Evolutionary conservation across 2,113 vertebrate species (phyloP).

Genomic region (Rutilus rutilus): DNA sequence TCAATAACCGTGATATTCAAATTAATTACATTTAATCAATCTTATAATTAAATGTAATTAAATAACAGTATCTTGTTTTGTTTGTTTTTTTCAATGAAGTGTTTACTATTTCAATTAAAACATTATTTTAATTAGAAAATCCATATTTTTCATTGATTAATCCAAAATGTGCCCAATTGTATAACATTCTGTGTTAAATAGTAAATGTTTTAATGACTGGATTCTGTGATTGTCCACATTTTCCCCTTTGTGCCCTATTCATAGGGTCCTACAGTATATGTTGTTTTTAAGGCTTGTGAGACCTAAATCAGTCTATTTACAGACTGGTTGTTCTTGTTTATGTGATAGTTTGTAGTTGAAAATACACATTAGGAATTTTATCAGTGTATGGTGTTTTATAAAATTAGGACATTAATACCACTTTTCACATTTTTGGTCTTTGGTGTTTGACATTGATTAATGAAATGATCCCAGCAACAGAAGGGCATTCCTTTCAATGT

Average conservation of each 20-base stretch:
- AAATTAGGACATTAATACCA: background rate
- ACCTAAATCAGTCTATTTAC: background rate
- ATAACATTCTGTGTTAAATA: background rate
- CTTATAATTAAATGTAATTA: background rate
- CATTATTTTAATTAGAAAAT: background rate
- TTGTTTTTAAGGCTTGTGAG: background rate
- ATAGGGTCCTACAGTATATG: background rate
- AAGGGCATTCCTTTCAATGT: background rate
- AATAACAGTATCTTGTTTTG: background rate
- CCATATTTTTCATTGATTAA: background rate
- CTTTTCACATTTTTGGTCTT: background rate
- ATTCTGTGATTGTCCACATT: background rate
- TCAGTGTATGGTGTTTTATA: background rate
- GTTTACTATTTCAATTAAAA: background rate
- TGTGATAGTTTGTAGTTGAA: background rate
- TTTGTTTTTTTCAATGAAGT: background rate
- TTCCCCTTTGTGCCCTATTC: background rate
- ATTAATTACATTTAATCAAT: background rate
- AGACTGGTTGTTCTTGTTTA: background rate
- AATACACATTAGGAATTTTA: background rate
- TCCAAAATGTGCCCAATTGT: background rate
- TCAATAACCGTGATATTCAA: background rate
- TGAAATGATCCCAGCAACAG: background rate
- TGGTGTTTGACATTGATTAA: background rate
- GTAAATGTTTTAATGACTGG: background rate